Percentiles rank a stretch among this genome's conserved stretches.
These are phyloP conservation scores for Clamator glandarius DNA, from an alignment of 2,797 vertebrate species.

Conservation along the genomic window DNA sequence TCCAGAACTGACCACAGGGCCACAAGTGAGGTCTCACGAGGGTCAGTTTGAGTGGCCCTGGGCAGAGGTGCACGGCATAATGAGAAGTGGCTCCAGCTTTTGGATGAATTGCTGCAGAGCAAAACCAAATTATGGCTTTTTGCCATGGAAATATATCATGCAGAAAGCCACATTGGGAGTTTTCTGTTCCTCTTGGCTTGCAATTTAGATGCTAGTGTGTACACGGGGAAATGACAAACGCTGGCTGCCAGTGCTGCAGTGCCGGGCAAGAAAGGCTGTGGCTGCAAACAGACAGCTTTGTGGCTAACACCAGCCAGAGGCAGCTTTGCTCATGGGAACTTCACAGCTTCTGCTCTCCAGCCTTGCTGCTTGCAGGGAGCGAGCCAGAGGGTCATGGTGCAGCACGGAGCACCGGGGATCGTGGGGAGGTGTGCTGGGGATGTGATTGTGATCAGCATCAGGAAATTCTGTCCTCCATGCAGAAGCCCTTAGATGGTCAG, in stretches of 20 bases:
- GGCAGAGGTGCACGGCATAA: not conserved
- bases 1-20: no score
- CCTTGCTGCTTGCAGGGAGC: not conserved
- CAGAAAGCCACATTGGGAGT: not conserved
- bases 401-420: rapidly evolving
- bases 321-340: not conserved
- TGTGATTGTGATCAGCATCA: not conserved
- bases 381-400: rapidly evolving
- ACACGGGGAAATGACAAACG: rapidly evolving
- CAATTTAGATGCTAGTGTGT: not conserved
- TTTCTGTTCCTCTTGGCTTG: not conserved
- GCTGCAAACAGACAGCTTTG: not conserved
- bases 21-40: no score
- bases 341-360: not conserved
- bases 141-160: not conserved
- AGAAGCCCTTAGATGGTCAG: not conserved
- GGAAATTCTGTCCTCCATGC: not conserved
- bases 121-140: not conserved
- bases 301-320: not conserved
- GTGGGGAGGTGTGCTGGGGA: not conserved
- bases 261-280: not conserved
- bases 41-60: not conserved
- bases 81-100: not conserved
- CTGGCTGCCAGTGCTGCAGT: rapidly evolving
- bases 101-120: not conserved